These are phyloP conservation scores for Maccullochella peelii DNA, from an alignment of 2,113 vertebrate species.

Conservation along the genomic window DNA sequence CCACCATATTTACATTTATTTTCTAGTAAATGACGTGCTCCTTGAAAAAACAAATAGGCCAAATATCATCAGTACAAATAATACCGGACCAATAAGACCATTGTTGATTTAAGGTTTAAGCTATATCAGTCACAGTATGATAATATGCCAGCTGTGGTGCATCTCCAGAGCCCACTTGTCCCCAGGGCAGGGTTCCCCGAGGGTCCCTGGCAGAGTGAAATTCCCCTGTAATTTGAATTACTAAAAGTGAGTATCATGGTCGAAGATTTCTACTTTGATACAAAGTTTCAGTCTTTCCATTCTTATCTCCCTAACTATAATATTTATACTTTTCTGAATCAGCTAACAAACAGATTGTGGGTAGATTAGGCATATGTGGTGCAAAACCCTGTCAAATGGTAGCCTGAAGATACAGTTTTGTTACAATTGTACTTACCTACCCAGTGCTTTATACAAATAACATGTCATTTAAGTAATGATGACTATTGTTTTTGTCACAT, in stretches of 20 bases:
- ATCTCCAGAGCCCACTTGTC: conserved; percentile 26
- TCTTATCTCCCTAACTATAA: not conserved
- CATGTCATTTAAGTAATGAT: conserved; percentile 21
- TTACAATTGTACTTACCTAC: not conserved
- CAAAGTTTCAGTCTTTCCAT: not conserved
- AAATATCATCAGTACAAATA: conserved; percentile 1
- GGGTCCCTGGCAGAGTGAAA: conserved; percentile 2
- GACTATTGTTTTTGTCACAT: conserved; percentile 46
- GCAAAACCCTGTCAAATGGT: not conserved
- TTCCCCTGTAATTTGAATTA: conserved; percentile 13
- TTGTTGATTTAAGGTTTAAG: not conserved
- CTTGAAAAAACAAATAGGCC: not conserved
- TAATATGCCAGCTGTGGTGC: conserved; percentile 11
- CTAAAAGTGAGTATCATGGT: not conserved
- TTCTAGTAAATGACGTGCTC: not conserved
- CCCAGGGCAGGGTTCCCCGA: not conserved
- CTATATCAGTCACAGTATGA: not conserved
- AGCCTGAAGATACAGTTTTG: not conserved
- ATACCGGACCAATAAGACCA: conserved; percentile 2
- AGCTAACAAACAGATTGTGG: conserved; percentile 6
- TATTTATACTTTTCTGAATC: not conserved
- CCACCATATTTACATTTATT: not conserved
- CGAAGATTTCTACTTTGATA: not conserved
- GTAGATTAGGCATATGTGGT: not conserved
- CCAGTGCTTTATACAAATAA: not conserved